phyloP scores from a whole-genome alignment of 53 echinoderm and acorn worm species.

The Temnopleurus reevesii region DNA sequence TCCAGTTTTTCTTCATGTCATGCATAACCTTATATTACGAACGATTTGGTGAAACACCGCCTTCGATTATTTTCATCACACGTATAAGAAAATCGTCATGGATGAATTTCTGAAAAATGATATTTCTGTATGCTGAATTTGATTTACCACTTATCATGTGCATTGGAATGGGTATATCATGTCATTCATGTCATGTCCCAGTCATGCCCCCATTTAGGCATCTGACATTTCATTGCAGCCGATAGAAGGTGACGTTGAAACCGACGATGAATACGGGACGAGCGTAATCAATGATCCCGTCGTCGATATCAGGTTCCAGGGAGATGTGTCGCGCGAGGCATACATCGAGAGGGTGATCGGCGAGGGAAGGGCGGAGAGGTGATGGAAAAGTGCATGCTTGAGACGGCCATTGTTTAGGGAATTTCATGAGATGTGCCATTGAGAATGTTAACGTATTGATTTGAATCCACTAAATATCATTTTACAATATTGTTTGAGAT shows the following conservation, averaged over 20 bases:
- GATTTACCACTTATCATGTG: too few relatives aligned
- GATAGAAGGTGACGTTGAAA: background rate
- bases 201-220: background rate
- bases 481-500: too few relatives aligned
- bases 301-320: conserved; percentile 1
- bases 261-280: background rate
- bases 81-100: too few relatives aligned
- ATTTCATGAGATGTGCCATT: background rate
- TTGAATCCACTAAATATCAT: too few relatives aligned
- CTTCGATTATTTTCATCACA: too few relatives aligned
- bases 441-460: too few relatives aligned
- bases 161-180: too few relatives aligned
- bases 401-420: background rate
- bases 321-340: background rate
- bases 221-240: background rate
- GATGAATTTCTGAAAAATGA: too few relatives aligned
- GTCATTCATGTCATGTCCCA: background rate
- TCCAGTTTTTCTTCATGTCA: too few relatives aligned
- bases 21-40: too few relatives aligned
- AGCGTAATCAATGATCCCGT: background rate
- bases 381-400: background rate
- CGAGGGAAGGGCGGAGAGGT: background rate
- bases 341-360: background rate
- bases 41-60: too few relatives aligned
- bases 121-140: too few relatives aligned